Evolutionary conservation across 2,888 invertebrate species (phyloP).

Genomic region (Endomychus coccineus): DNA sequence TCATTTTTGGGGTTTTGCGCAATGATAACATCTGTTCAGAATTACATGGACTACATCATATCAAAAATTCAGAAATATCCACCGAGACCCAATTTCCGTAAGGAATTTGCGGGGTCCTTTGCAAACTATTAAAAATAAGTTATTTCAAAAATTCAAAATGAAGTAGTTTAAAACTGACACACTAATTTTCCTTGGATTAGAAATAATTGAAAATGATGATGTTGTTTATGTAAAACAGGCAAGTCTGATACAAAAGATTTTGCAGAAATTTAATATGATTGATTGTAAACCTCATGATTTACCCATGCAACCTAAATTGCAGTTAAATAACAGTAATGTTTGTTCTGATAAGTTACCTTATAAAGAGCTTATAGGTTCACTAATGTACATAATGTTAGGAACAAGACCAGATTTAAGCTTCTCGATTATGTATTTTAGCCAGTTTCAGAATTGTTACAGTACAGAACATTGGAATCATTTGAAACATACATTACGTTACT

Average conservation of each 20-base stretch:
- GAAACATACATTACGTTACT: conserved; percentile 18
- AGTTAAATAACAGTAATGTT: conserved; percentile 6
- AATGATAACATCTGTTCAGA: no score
- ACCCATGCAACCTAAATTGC: conserved; percentile 18
- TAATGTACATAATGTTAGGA: conserved; percentile 25
- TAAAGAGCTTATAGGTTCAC: conserved; percentile 19
- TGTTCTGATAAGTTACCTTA: conserved; percentile 2
- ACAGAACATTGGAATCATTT: conserved; percentile 20
- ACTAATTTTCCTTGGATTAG: no score
- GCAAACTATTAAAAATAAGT: no score
- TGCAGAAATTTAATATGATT: conserved; percentile 18
- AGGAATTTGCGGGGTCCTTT: no score
- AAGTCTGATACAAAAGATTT: conserved; percentile 18
- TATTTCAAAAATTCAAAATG: no score
- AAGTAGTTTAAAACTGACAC: no score
- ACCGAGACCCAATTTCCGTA: no score
- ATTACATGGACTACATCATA: no score
- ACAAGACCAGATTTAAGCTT: conserved; percentile 23
- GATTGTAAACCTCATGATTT: conserved; percentile 13
- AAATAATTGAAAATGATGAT: no score
- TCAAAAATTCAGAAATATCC: no score
- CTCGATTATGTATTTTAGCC: conserved; percentile 21
- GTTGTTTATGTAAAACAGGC: no score
- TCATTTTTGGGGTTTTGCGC: no score
- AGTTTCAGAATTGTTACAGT: conserved; percentile 21